Evolutionary conservation across 64 coral and sea anemone species (phyloP).

Genomic region (Stylophora pistillata): DNA sequence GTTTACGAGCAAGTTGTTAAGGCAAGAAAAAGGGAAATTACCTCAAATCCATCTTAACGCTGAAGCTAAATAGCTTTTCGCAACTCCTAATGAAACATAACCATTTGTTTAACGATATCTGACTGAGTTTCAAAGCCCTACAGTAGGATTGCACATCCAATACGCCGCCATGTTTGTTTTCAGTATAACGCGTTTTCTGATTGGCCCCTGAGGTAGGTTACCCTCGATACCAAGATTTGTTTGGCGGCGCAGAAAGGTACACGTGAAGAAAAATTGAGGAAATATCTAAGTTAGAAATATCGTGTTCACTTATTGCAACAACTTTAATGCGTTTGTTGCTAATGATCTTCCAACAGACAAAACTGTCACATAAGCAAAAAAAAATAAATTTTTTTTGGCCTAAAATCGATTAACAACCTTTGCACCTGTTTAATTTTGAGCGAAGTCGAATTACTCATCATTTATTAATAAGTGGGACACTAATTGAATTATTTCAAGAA

Average conservation of each 20-base stretch:
- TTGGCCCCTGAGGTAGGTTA: slow-evolving; percentile 3
- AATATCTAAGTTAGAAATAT: not conserved
- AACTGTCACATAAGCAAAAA: no score
- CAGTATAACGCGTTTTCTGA: not conserved
- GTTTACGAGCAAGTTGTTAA: not conserved
- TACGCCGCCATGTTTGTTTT: slow-evolving; percentile 36
- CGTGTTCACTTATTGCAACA: not conserved
- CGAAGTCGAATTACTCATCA: no score
- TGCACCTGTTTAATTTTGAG: no score
- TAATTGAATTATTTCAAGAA: no score
- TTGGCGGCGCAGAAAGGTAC: not conserved
- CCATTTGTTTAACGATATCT: not conserved
- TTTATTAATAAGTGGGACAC: no score
- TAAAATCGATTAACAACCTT: no score
- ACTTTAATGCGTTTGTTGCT: not conserved
- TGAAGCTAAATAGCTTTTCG: not conserved
- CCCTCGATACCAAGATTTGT: slow-evolving; percentile 37
- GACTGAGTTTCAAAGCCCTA: not conserved
- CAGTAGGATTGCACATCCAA: not conserved
- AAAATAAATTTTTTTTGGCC: no score
- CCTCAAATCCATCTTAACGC: slow-evolving; percentile 19
- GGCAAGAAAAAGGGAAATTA: not conserved
- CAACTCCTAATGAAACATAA: not conserved
- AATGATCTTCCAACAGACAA: not conserved
- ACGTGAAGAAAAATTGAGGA: not conserved